phyloP scores from a whole-genome alignment of 2,113 vertebrate genomes.

The Enhydra lutris region DNA sequence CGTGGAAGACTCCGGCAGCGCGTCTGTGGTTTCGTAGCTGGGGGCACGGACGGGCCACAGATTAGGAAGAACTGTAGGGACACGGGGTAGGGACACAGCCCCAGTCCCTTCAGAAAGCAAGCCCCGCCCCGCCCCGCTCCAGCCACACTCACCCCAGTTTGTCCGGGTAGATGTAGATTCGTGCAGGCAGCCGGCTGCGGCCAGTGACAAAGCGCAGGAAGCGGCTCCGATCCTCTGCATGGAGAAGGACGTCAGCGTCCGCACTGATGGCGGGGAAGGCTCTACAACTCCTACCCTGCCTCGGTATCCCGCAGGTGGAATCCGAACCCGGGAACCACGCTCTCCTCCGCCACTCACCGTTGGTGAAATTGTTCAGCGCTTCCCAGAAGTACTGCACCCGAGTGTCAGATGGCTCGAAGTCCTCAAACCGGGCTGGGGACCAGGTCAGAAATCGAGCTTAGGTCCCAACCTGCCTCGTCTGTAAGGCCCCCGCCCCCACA shows the following conservation, averaged over 20 bases:
- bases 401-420: conserved; percentile 91
- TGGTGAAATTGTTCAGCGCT: conserved; percentile 96
- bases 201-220: conserved; percentile 98
- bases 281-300: not conserved
- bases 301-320: not conserved
- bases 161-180: conserved; percentile 96
- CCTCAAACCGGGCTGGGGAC: conserved; percentile 92
- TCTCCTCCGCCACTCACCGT: conserved; percentile 84
- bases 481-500: not conserved
- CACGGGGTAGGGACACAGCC: not conserved
- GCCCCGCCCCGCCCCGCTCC: fast-evolving
- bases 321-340: not conserved
- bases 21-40: conserved; percentile 96
- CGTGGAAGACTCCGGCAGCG: conserved; percentile 96
- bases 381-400: conserved; percentile 97
- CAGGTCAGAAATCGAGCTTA: conserved; percentile 25
- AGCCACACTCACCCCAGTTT: conserved; percentile 90
- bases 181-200: conserved; percentile 96
- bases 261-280: not conserved
- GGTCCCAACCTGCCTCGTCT: not conserved
- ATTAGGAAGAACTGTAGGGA: not conserved
- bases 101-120: not conserved
- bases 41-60: conserved; percentile 35
- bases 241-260: conserved; percentile 15
- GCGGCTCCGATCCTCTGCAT: conserved; percentile 96